A percentile compares a stretch with the other conserved stretches of the same genome.
phyloP scores from a whole-genome alignment of 2,888 invertebrate species.

The Creontiades dilutus region DNA sequence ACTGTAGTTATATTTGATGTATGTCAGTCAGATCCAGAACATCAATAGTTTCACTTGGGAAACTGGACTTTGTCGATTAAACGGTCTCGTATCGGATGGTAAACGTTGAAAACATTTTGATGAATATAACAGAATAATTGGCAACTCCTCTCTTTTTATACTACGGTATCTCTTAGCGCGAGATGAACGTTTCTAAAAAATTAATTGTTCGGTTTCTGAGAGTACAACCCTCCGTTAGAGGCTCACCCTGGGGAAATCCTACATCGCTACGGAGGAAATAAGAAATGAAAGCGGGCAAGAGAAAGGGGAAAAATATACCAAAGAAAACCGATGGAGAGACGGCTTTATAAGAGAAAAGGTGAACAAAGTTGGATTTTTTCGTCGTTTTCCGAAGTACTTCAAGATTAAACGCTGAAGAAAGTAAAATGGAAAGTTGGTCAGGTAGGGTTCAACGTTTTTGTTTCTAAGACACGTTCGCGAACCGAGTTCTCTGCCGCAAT shows the following conservation, averaged over 20 bases:
- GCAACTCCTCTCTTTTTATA: too few relatives aligned
- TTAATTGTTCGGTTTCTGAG: constrained; percentile 6
- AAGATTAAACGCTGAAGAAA: constrained; percentile 66
- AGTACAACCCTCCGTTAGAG: neutral
- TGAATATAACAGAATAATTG: too few relatives aligned
- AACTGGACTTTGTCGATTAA: too few relatives aligned
- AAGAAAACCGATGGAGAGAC: constrained; percentile 12
- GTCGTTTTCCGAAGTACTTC: constrained; percentile 53
- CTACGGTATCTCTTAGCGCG: neutral
- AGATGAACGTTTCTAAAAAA: constrained; percentile 6
- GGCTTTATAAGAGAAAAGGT: neutral
- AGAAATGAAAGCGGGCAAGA: neutral
- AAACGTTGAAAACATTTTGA: too few relatives aligned
- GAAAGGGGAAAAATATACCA: constrained; percentile 5
- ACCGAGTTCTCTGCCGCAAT: constrained; percentile 48
- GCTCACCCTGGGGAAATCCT: constrained; percentile 54
- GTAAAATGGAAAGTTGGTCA: constrained; percentile 59
- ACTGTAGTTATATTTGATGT: too few relatives aligned
- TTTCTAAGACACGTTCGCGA: constrained; percentile 28
- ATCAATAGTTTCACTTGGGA: too few relatives aligned
- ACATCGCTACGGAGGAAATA: constrained; percentile 38
- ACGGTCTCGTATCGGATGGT: too few relatives aligned
- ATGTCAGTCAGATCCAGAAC: too few relatives aligned
- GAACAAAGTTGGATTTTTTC: constrained; percentile 62
- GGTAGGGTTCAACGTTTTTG: constrained; percentile 26